These are phyloP conservation scores for Cetoscarus ocellatus DNA, from an alignment of 2,797 vertebrate genomes.

Conservation along the genomic window DNA sequence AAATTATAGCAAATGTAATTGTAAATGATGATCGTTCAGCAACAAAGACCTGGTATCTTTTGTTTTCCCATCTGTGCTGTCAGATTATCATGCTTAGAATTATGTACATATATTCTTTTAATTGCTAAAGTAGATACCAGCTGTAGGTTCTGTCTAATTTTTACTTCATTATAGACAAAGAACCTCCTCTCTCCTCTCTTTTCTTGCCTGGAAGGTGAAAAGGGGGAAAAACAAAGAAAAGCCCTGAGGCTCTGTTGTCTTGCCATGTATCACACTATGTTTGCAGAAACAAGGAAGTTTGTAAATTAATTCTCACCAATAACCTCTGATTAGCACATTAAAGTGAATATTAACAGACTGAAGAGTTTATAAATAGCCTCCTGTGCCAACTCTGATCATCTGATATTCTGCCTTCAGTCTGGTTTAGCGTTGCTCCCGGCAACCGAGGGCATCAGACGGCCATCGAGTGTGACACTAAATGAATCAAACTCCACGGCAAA, in stretches of 20 bases:
- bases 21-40: too few species aligned
- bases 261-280: neutral
- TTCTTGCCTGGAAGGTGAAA: neutral
- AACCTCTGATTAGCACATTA: constrained; percentile 27
- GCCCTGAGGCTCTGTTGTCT: neutral
- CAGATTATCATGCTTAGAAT: neutral
- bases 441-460: constrained; percentile 84
- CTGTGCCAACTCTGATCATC: constrained; percentile 42
- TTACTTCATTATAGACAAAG: neutral
- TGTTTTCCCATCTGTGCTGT: too few species aligned
- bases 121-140: neutral
- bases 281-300: constrained; percentile 4
- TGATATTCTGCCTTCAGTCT: constrained; percentile 71
- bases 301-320: constrained; percentile 14
- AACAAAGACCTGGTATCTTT: too few species aligned
- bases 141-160: neutral
- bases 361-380: constrained; percentile 40
- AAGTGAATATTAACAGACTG: constrained; percentile 29
- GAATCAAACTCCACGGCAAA: constrained; percentile 81
- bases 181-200: neutral
- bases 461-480: constrained; percentile 70
- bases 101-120: neutral
- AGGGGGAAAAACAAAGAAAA: neutral
- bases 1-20: too few species aligned
- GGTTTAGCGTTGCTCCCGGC: constrained; percentile 83